phyloP scores from a whole-genome alignment of 2,113 vertebrate genomes.

The Gambusia affinis region DNA sequence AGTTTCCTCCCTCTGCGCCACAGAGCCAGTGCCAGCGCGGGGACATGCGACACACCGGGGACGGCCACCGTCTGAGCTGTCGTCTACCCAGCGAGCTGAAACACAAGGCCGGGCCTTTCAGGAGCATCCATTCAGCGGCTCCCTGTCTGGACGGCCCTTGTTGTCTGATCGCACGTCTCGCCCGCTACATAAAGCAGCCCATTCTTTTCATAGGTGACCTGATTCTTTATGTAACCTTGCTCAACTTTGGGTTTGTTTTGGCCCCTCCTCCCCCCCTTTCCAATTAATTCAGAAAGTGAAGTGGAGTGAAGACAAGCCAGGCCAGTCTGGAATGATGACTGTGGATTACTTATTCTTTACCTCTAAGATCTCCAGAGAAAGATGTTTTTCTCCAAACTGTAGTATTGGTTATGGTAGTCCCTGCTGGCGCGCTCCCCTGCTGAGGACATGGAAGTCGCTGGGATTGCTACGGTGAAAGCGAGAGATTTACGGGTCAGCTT shows the following conservation, averaged over 20 bases:
- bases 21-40: slow-evolving; percentile 56
- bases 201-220: slow-evolving; percentile 80
- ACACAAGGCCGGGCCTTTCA: slow-evolving; percentile 79
- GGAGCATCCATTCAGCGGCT: slow-evolving; percentile 68
- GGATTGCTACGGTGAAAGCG: slow-evolving; percentile 40
- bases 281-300: slow-evolving; percentile 57
- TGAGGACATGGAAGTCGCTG: slow-evolving; percentile 63
- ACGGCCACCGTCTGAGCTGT: slow-evolving; percentile 61
- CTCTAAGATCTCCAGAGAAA: slow-evolving; percentile 2
- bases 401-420: slow-evolving; percentile 58
- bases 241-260: slow-evolving; percentile 61
- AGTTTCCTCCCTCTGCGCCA: slow-evolving; percentile 44
- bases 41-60: slow-evolving; percentile 69
- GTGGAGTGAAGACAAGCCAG: slow-evolving; percentile 26
- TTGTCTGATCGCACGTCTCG: slow-evolving; percentile 71
- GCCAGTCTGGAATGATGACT: slow-evolving; percentile 14
- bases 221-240: slow-evolving; percentile 75
- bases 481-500: slow-evolving; percentile 63
- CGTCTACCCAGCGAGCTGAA: slow-evolving; percentile 65
- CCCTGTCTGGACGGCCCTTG: slow-evolving; percentile 73
- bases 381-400: no score
- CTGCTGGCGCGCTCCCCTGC: slow-evolving; percentile 67
- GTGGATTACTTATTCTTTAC: slow-evolving; percentile 14
- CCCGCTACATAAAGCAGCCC: slow-evolving; percentile 74
- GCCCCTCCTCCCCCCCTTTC: slow-evolving; percentile 25